phyloP scores from a whole-genome alignment of 1,140 invertebrate species.

The Aporrectodea caliginosa region DNA sequence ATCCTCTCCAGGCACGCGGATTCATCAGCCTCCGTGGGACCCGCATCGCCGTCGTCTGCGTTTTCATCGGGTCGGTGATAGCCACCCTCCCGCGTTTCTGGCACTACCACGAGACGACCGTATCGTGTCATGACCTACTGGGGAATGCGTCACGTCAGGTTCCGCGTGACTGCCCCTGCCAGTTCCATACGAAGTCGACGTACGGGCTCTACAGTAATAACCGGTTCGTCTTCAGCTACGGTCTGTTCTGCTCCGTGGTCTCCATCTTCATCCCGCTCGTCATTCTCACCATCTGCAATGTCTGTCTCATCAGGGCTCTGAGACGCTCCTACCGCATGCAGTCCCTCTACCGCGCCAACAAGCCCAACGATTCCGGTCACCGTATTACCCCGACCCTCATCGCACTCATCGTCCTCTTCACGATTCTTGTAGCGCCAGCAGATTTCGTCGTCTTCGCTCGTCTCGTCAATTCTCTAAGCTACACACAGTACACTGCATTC shows the following conservation, averaged over 20 bases:
- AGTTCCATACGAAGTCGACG: neutral
- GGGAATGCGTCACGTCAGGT: neutral
- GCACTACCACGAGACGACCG: constrained; percentile 40
- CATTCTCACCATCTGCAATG: constrained; percentile 48
- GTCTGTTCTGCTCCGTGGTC: constrained; percentile 45
- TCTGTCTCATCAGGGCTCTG: constrained; percentile 44
- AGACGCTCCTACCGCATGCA: constrained; percentile 27
- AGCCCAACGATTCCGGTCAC: constrained; percentile 35
- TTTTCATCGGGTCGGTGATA: constrained; percentile 44
- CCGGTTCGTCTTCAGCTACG: constrained; percentile 41
- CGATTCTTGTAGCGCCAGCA: constrained; percentile 50
- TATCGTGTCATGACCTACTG: constrained; percentile 30
- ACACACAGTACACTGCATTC: neutral
- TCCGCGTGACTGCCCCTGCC: constrained; percentile 6
- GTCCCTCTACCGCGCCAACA: constrained; percentile 30
- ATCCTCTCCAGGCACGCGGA: constrained; percentile 32
- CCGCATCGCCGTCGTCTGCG: constrained; percentile 43
- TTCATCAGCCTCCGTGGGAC: constrained; percentile 48
- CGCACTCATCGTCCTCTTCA: constrained; percentile 49
- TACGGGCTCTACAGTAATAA: neutral
- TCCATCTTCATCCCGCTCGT: constrained; percentile 49
- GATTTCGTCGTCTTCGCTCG: constrained; percentile 41
- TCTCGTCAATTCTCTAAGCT: neutral
- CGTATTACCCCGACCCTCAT: constrained; percentile 53
- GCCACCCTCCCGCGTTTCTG: constrained; percentile 51